These are phyloP conservation scores for Armadillidium nasatum DNA, from an alignment of 1,140 invertebrate species.

Conservation along the genomic window DNA sequence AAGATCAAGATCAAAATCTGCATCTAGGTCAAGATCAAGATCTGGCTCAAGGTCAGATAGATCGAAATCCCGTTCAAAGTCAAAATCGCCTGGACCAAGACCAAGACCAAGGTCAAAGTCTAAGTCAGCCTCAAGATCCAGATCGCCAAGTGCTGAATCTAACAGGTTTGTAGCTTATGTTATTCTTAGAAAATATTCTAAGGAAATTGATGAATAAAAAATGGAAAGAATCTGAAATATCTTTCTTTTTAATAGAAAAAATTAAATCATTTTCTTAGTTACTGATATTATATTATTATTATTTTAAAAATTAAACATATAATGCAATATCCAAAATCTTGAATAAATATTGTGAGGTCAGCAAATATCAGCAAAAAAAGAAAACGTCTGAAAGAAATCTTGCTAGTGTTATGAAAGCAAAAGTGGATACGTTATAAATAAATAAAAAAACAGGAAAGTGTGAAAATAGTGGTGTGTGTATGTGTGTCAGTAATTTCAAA, in stretches of 20 bases:
- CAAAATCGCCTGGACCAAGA: constrained; percentile 10
- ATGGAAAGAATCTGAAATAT: neutral
- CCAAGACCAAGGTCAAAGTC: neutral
- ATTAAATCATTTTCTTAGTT: neutral
- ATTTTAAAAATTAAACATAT: too few species aligned
- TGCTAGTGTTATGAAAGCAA: too few species aligned
- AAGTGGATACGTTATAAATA: too few species aligned
- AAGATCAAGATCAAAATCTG: constrained; percentile 10
- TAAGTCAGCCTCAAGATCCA: constrained; percentile 1
- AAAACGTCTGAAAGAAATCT: too few species aligned
- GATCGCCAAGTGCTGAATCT: constrained; percentile 19
- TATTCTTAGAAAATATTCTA: neutral
- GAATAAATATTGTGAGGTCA: too few species aligned
- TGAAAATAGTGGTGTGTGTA: too few species aligned
- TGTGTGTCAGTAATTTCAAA: too few species aligned
- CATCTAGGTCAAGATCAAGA: constrained; percentile 16
- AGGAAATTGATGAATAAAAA: neutral
- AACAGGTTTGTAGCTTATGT: constrained; percentile 3
- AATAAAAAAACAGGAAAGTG: too few species aligned
- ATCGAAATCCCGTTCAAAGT: neutral
- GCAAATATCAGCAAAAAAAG: too few species aligned
- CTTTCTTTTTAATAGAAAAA: neutral
- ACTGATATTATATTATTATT: too few species aligned
- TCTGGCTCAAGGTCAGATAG: neutral
- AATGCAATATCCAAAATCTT: too few species aligned